Conservation (phyloP, 2,888 invertebrate species). For the Oscheius sp. region DNA sequence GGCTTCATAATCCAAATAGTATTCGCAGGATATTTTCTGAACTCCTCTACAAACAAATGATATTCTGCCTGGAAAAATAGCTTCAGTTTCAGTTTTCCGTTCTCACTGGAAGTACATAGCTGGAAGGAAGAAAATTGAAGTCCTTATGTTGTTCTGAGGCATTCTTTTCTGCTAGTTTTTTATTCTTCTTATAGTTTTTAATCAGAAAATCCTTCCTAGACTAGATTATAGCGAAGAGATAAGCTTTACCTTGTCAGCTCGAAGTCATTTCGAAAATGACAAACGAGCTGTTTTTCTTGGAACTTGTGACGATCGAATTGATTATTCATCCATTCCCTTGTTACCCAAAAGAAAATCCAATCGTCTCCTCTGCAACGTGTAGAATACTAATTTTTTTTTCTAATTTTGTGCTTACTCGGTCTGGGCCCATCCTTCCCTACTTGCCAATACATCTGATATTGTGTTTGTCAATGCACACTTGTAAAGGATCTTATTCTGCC, state of each 20-base stretch:
- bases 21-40: slow-evolving; percentile 74
- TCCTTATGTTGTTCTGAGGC: slow-evolving; percentile 36
- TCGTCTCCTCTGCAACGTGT: slow-evolving; percentile 70
- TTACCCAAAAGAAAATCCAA: slow-evolving; percentile 78
- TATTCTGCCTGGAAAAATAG: slow-evolving; percentile 74
- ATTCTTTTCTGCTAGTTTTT: slow-evolving; percentile 51
- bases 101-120: slow-evolving; percentile 76
- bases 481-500: slow-evolving; percentile 38
- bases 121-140: slow-evolving; percentile 75
- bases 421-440: slow-evolving; percentile 60
- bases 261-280: slow-evolving; percentile 76
- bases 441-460: slow-evolving; percentile 62
- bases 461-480: slow-evolving; percentile 64
- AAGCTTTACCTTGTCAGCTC: slow-evolving; percentile 75
- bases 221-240: background rate
- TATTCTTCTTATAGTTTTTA: slow-evolving; percentile 64
- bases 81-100: slow-evolving; percentile 43
- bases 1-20: slow-evolving; percentile 79
- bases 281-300: slow-evolving; percentile 74
- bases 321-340: slow-evolving; percentile 74
- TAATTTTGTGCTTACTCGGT: slow-evolving; percentile 47
- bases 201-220: slow-evolving; percentile 72
- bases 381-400: background rate
- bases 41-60: slow-evolving; percentile 77
- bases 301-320: slow-evolving; percentile 73